Evolutionary conservation across 2,113 vertebrate genomes (phyloP).

Genomic region (Peromyscus polionotus): DNA sequence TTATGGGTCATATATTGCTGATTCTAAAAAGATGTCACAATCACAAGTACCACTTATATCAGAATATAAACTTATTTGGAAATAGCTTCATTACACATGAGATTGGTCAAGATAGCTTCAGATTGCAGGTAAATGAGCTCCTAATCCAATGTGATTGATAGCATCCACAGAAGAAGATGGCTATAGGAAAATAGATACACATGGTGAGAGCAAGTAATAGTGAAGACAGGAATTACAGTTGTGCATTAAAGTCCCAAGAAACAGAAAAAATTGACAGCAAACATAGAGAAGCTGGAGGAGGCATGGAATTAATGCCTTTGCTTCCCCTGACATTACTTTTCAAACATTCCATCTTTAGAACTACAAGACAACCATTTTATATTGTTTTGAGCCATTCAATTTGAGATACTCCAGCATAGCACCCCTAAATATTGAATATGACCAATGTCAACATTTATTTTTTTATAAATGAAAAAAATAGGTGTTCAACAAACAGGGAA

Average conservation of each 20-base stretch:
- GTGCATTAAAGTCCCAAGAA: not conserved
- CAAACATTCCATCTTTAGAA: not conserved
- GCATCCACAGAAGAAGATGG: not conserved
- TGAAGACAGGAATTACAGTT: not conserved
- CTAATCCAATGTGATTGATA: not conserved
- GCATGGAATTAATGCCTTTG: not conserved
- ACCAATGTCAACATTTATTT: not conserved
- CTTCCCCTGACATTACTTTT: not conserved
- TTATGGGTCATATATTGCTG: not conserved
- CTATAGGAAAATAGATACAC: not conserved
- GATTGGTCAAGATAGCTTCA: not conserved
- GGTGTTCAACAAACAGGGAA: not conserved
- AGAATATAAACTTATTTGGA: not conserved
- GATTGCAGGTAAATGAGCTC: not conserved
- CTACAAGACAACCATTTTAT: not conserved
- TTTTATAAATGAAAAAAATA: not conserved
- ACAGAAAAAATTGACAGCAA: not conserved
- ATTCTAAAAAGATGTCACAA: not conserved
- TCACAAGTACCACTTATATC: not conserved
- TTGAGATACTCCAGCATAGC: not conserved
- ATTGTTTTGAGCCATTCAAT: not conserved
- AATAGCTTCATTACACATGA: not conserved
- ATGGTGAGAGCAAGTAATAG: not conserved
- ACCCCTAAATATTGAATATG: not conserved
- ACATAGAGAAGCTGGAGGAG: not conserved